Base-by-base conservation (phyloP, 2,113 vertebrate species). In the Lanius collurio region DNA sequence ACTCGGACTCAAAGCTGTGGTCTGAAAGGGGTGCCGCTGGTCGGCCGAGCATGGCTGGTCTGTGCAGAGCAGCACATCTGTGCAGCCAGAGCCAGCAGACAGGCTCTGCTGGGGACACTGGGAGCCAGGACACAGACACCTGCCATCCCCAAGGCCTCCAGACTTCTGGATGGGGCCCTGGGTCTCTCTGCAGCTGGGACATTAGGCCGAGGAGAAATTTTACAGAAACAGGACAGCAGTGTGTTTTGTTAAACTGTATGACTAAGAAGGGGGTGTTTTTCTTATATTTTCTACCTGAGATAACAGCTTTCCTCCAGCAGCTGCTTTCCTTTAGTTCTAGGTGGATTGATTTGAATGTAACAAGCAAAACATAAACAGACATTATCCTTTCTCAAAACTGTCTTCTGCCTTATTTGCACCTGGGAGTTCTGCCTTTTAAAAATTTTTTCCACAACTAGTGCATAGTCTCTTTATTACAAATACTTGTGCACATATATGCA, bases 11-110 rank as follows among this genome's bases (percentile, higher is more conserved):
- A 21, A 30, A 71, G 18, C 63, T 84, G 87, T 15, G 18, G 12
- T 27, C 13, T 69, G 55, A 60, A 56, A 24, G n/a, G 44, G 55
- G 33, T 55, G 8, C 35, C 0, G 0, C 17, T 28, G 49, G 10
- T 13, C 0, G 0, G 46, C 69, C 23, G 37, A 7, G 35, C 63
- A 10, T 0, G 0, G 27, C 55, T 50, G 81, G 8, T 13, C 23
- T 10, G 50, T 2, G 2, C 65, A 46, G 47, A 50, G 28, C 65
- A 37, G 68, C 44, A 24, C 41, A 22, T 22, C 30, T 3, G 1
- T 11, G 53, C 73, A 62, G 24, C 31, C 59, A 60, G 16, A 42
- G 83, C 15, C 5, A 17, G 62, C 20, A 57, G 15, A 62, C 15
- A 4, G 17, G 5, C n/a, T 30, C 44, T 16, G 14, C 63, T 41